A percentile compares a stretch with the other conserved stretches of the same genome.
Conservation (phyloP, 2,113 vertebrate genomes). For the Apodemus speciosus region DNA sequence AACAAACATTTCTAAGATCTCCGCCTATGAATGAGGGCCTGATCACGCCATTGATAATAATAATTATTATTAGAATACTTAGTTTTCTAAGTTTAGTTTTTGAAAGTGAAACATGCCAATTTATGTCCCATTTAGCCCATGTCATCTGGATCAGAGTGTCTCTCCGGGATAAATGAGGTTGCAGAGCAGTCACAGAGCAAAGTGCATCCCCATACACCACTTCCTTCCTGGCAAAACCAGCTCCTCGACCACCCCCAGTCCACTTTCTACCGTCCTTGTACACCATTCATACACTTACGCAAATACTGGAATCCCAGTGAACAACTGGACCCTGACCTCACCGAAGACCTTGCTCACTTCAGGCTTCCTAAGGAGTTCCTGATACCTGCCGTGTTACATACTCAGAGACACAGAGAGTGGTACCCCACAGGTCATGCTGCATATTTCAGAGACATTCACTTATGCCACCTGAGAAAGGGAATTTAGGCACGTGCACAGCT, state of each 20-base stretch:
- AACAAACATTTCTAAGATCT: neutral
- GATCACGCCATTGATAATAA: neutral
- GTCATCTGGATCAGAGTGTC: neutral
- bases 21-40: neutral
- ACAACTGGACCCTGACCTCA: neutral
- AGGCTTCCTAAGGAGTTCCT: neutral
- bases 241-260: neutral
- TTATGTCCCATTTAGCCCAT: neutral
- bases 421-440: neutral
- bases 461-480: neutral
- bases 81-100: constrained; percentile 10
- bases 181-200: neutral
- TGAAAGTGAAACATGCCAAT: neutral
- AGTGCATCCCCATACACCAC: neutral
- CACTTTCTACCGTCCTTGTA: neutral
- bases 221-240: neutral
- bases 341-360: neutral
- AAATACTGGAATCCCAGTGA: neutral
- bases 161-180: neutral
- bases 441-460: neutral
- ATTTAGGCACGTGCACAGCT: neutral
- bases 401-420: neutral
- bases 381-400: neutral
- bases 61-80: neutral
- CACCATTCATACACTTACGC: too few species aligned